Evolutionary conservation across 2,113 vertebrate species (phyloP).

Genomic region (Natator depressus): DNA sequence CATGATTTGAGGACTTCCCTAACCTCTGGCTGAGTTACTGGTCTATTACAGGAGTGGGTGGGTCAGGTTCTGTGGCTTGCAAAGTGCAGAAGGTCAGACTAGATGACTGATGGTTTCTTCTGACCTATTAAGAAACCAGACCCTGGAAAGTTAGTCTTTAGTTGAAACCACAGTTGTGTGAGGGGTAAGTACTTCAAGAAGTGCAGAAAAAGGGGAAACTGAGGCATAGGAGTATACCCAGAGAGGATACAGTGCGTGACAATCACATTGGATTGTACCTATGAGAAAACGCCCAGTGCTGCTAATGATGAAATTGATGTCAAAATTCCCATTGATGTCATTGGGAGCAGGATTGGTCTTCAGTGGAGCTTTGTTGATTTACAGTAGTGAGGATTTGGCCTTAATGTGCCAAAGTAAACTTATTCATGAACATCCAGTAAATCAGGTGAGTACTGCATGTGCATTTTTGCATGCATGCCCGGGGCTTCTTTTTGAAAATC

Average conservation of each 20-base stretch:
- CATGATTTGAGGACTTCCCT: background rate
- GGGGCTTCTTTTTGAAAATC: background rate
- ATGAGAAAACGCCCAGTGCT: accelerated
- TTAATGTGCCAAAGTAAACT: accelerated
- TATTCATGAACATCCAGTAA: background rate
- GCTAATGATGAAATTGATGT: background rate
- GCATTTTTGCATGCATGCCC: background rate
- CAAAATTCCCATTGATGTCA: background rate
- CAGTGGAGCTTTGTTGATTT: background rate
- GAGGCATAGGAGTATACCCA: background rate
- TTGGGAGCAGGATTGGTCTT: background rate
- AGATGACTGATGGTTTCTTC: background rate
- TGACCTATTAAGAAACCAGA: background rate
- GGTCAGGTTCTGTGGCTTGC: background rate
- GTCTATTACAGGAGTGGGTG: background rate
- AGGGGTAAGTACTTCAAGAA: background rate
- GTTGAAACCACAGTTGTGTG: background rate
- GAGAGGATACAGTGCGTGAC: background rate
- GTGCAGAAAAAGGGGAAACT: background rate
- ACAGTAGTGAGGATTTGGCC: accelerated
- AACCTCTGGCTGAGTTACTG: too few relatives aligned
- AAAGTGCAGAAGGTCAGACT: background rate
- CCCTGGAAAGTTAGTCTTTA: background rate
- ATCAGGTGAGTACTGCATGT: background rate
- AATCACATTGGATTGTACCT: background rate